phyloP scores from a whole-genome alignment of 2,797 vertebrate genomes.

The Acridotheres tristis region DNA sequence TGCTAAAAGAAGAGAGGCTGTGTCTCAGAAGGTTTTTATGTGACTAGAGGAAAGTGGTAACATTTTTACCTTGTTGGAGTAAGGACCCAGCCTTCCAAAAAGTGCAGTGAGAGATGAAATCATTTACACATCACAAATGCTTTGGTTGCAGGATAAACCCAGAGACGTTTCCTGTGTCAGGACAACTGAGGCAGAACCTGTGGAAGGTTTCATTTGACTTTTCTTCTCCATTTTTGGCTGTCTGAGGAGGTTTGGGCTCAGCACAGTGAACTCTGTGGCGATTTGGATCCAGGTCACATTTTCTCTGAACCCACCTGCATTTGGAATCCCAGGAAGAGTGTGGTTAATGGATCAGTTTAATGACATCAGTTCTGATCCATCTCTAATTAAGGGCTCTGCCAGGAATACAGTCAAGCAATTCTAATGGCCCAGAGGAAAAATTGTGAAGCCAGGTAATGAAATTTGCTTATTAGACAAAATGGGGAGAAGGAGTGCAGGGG shows the following conservation, averaged over 20 bases:
- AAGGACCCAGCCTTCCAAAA: neutral
- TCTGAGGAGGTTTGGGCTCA: neutral
- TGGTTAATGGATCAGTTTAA: conserved; percentile 64
- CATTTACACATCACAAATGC: neutral
- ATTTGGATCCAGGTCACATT: conserved; percentile 39
- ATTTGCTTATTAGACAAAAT: conserved; percentile 70
- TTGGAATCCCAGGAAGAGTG: conserved; percentile 40
- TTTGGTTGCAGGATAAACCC: neutral
- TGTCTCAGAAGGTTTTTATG: neutral
- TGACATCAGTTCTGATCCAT: conserved; percentile 67
- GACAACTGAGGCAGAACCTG: neutral
- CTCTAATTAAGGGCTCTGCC: conserved; percentile 68
- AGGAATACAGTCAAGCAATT: conserved; percentile 65
- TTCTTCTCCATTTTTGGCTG: neutral
- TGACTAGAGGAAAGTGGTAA: neutral
- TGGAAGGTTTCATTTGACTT: neutral
- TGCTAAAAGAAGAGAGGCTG: neutral
- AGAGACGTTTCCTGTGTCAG: neutral
- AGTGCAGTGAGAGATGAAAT: neutral
- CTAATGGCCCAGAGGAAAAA: conserved; percentile 67
- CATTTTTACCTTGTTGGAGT: neutral
- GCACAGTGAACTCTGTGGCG: neutral
- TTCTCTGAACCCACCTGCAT: conserved; percentile 1
- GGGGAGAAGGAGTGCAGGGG: conserved; percentile 57
- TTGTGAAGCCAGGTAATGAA: conserved; percentile 67